Conservation (phyloP, 1,140 invertebrate species). For the Platyscapa corneri region DNA sequence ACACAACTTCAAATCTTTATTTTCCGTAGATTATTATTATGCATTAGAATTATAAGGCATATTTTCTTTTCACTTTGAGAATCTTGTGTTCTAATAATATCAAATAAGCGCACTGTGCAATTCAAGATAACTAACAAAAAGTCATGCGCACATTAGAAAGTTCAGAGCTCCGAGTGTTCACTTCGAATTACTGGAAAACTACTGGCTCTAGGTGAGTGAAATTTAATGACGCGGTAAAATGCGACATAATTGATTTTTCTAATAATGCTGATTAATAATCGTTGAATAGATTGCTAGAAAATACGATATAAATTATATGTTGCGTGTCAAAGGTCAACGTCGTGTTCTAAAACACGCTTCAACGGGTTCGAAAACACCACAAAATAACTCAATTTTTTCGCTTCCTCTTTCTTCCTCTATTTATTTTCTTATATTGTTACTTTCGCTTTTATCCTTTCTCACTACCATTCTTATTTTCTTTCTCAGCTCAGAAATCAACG, state of each 20-base stretch:
- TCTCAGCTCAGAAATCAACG: conserved; percentile 34
- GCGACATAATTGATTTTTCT: neutral
- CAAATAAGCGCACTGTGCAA: neutral
- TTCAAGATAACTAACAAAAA: conserved; percentile 7
- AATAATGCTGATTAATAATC: neutral
- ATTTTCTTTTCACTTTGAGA: neutral
- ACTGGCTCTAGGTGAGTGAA: neutral
- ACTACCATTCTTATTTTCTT: neutral
- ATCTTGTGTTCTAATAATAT: neutral
- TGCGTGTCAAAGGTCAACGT: conserved; percentile 45
- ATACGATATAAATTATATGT: neutral
- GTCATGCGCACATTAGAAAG: conserved; percentile 34
- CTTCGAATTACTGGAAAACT: conserved; percentile 26
- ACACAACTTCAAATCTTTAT: neutral
- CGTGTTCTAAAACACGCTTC: neutral
- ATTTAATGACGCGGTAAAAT: neutral
- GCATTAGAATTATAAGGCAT: neutral
- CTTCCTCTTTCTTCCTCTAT: neutral
- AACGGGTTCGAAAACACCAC: neutral
- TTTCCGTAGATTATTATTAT: neutral
- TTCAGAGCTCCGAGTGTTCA: neutral
- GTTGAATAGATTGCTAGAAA: neutral
- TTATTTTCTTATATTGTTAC: neutral
- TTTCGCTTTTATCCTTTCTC: neutral
- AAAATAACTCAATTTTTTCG: neutral